A percentile compares a stretch with the other conserved stretches of the same genome.
phyloP scores from a whole-genome alignment of 2,797 vertebrate genomes.

The Gymnopithys bicolor region DNA sequence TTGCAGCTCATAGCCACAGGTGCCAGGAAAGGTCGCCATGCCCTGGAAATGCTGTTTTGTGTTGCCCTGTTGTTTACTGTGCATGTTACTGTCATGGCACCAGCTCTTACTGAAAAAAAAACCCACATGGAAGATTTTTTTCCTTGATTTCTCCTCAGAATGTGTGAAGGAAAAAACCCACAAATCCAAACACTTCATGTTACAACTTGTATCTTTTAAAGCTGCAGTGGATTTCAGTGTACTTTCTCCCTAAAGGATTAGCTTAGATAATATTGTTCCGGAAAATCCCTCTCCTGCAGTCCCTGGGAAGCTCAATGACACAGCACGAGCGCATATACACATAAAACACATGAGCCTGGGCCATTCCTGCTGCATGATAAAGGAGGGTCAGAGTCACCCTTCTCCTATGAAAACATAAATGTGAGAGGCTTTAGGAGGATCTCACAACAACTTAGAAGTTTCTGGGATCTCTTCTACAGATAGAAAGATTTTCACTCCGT shows the following conservation, averaged over 20 bases:
- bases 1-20: background rate
- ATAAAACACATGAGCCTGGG: background rate
- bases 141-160: background rate
- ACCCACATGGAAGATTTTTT: fast-evolving
- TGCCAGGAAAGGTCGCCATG: background rate
- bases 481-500: background rate
- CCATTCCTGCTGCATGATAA: background rate
- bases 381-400: background rate
- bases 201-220: background rate
- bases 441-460: background rate
- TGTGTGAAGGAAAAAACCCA: fast-evolving
- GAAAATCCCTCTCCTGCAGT: background rate
- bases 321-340: fast-evolving
- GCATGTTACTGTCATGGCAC: fast-evolving
- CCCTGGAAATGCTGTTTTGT: background rate
- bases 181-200: background rate
- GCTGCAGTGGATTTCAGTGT: background rate
- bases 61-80: background rate
- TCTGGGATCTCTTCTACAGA: background rate
- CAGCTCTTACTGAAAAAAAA: background rate
- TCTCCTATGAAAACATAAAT: background rate
- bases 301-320: background rate
- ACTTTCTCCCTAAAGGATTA: background rate
- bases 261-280: background rate
- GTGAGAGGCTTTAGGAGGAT: background rate